A percentile compares a stretch with the other conserved stretches of the same genome.
phyloP scores from a whole-genome alignment of 2,888 invertebrate genomes.

The Copidosoma aretas region DNA sequence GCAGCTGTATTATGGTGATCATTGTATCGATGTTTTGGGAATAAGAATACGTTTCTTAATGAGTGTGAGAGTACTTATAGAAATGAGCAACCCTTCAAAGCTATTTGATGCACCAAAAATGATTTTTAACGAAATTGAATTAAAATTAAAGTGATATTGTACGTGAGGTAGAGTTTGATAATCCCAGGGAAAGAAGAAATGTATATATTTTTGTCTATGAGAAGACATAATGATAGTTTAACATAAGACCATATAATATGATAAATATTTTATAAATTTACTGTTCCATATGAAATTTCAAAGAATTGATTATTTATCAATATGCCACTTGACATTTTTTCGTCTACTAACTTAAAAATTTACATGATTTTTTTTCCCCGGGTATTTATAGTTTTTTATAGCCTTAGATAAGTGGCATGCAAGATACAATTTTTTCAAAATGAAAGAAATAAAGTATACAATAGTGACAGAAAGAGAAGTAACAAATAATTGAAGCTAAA shows the following conservation, averaged over 20 bases:
- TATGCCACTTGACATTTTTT: slow-evolving; percentile 14
- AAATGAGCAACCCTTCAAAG: slow-evolving; percentile 25
- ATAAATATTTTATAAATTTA: slow-evolving; percentile 20
- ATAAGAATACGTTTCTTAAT: slow-evolving; percentile 27
- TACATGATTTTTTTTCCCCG: slow-evolving; percentile 27
- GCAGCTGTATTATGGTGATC: slow-evolving; percentile 16
- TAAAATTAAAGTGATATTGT: neutral
- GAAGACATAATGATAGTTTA: neutral
- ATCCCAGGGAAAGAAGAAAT: slow-evolving; percentile 30
- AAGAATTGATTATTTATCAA: neutral
- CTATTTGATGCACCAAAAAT: slow-evolving; percentile 22
- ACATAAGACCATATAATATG: neutral
- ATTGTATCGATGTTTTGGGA: slow-evolving; percentile 30
- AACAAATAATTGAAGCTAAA: slow-evolving; percentile 46
- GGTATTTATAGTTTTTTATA: slow-evolving; percentile 32
- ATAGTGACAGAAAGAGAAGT: slow-evolving; percentile 39
- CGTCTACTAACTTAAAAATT: slow-evolving; percentile 16
- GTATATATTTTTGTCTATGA: slow-evolving; percentile 20
- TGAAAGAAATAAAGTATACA: slow-evolving; percentile 22
- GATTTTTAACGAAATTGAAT: too few species aligned
- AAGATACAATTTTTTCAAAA: slow-evolving; percentile 16
- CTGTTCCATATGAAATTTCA: too few species aligned
- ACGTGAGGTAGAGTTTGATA: slow-evolving; percentile 21
- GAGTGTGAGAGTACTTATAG: slow-evolving; percentile 27
- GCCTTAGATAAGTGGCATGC: slow-evolving; percentile 20